Evolutionary conservation across 37 sponge, comb jelly and placozoan genomes (phyloP), one percentile per base, ranked within the genome.

Genomic region (Sycon ciliatum): DNA sequence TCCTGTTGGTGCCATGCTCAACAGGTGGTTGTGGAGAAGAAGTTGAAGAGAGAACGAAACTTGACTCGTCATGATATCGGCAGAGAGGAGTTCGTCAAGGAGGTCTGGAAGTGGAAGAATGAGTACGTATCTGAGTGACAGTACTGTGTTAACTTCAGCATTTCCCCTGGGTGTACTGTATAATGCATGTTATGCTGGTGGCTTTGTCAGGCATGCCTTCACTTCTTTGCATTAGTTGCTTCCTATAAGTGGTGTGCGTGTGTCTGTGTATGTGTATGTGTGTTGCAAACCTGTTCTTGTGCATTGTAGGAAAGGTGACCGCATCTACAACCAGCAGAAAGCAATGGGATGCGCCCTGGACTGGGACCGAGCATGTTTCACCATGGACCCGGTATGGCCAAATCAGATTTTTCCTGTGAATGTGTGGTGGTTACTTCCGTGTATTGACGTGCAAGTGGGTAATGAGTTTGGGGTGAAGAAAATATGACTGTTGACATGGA

Each of bases 11-110:
- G 31, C 7, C 16, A 22, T 60, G 7, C 20, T 7, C 6, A 7
- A 27, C 46, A 81, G 76, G 98, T 96, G 34, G 98, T 96, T 38
- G 98, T 96, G 46, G 98, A 96, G 89, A 96, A 96, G 85, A 87
- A 86, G 76, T 79, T 96, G 77, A 83, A 68, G 87, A 88, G 78
- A 53, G 87, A 88, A 76, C 72, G 56, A 33, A 85, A 82, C 9
- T 18, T 86, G 16, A 68, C 80, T 28, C 63, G 98, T 16, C 93
- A 96, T 67, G 98, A 96, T 35, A 75, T 96, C 24, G 98, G 98
- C 38, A 75, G 98, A 56, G 98, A 96, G 38, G 74, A 78, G 72
- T 96, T 96, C 61, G 37, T 89, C 16, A 80, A 83, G 52, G 87
- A 90, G 73, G 91, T 91, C 39, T 87, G 92, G 88, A 78, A 78